phyloP scores from a whole-genome alignment of 2,888 invertebrate genomes.

The Thymelicus sylvestris region DNA sequence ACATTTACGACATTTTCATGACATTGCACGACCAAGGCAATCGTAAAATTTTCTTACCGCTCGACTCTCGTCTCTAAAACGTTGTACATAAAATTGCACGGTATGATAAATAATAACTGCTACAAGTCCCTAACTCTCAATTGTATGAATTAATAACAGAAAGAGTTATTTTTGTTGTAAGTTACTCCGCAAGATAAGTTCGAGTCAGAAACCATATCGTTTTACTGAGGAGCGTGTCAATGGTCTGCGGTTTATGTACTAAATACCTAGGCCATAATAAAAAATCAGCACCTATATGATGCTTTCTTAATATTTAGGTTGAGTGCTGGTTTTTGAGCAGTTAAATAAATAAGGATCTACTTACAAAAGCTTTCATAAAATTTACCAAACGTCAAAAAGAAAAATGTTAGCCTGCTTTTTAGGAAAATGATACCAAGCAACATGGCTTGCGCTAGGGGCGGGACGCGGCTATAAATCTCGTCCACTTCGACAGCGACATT shows the following conservation, averaged over 20 bases:
- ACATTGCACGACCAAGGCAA: slow-evolving; percentile 64
- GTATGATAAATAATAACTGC: not conserved
- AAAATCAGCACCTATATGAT: too few species aligned
- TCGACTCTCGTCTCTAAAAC: slow-evolving; percentile 16
- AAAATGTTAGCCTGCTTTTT: slow-evolving; percentile 20
- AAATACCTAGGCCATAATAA: too few species aligned
- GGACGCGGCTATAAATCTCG: slow-evolving; percentile 64
- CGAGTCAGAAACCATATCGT: too few species aligned
- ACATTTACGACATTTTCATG: slow-evolving; percentile 78
- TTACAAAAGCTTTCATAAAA: not conserved
- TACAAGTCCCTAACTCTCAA: too few species aligned
- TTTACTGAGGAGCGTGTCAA: too few species aligned
- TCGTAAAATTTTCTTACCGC: slow-evolving; percentile 61
- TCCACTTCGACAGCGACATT: slow-evolving; percentile 58
- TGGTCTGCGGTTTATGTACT: too few species aligned
- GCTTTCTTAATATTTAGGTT: too few species aligned
- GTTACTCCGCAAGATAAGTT: too few species aligned
- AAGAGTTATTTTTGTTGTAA: too few species aligned
- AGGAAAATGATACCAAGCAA: slow-evolving; percentile 22
- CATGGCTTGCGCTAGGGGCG: slow-evolving; percentile 48
- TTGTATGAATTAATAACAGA: too few species aligned
- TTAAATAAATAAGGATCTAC: too few species aligned
- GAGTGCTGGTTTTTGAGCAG: too few species aligned
- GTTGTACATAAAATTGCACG: not conserved
- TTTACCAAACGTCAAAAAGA: slow-evolving; percentile 5